These are phyloP conservation scores for Bombus cullumanus DNA, from an alignment of 1,140 invertebrate genomes.

Conservation along the genomic window DNA sequence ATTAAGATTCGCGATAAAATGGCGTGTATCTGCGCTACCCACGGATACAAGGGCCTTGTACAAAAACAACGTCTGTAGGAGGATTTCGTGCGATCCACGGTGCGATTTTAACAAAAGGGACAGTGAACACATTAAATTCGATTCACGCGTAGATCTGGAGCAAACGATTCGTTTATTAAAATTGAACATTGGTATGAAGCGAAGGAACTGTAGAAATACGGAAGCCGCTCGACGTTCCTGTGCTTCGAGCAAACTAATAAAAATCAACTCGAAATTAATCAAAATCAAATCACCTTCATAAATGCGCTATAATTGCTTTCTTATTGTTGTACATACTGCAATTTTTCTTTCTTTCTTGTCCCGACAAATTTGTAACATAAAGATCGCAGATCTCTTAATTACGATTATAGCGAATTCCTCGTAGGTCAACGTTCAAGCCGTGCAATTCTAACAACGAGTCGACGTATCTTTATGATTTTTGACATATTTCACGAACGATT, in stretches of 20 bases:
- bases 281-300: not conserved
- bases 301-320: not conserved
- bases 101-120: not conserved
- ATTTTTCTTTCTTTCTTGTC: not conserved
- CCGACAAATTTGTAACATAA: not conserved
- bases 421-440: not conserved
- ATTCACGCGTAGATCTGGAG: not conserved
- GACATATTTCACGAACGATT: constrained; percentile 29
- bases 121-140: not conserved
- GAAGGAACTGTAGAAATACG: too few relatives aligned
- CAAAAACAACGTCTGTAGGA: not conserved
- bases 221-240: too few relatives aligned
- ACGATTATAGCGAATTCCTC: not conserved
- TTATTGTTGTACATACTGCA: not conserved
- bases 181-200: not conserved
- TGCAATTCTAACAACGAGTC: not conserved
- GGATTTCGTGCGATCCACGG: not conserved
- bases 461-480: constrained; percentile 27
- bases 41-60: constrained; percentile 3
- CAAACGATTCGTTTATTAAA: not conserved
- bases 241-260: not conserved
- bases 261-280: not conserved
- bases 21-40: constrained; percentile 52
- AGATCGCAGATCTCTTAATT: not conserved
- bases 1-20: constrained; percentile 76